These are phyloP conservation scores for Rhagologus leucostigma DNA, from an alignment of 2,113 vertebrate species.

Conservation along the genomic window DNA sequence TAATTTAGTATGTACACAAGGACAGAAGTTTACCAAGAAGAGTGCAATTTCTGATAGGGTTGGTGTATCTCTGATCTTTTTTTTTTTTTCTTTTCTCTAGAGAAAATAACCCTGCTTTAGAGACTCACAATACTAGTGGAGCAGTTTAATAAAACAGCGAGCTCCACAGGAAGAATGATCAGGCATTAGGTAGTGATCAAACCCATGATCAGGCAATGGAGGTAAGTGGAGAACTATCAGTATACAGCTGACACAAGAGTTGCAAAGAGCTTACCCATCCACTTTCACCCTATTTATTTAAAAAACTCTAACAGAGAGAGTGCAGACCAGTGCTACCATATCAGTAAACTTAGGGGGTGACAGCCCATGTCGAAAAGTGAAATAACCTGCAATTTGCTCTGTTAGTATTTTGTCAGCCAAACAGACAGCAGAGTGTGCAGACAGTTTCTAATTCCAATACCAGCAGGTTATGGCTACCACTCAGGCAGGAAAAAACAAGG, in stretches of 20 bases:
- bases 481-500: not conserved
- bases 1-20: not conserved
- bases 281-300: constrained; percentile 13
- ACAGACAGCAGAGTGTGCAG: constrained; percentile 6
- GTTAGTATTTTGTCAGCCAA: constrained; percentile 51
- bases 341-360: constrained; percentile 16
- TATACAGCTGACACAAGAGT: not conserved
- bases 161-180: constrained; percentile 19
- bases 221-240: constrained; percentile 15
- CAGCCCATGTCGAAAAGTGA: not conserved
- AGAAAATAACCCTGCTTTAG: not conserved
- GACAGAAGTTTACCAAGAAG: not conserved
- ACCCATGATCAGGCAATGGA: constrained; percentile 2
- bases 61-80: not conserved
- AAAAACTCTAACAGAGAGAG: not conserved
- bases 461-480: constrained; percentile 51
- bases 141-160: constrained; percentile 15
- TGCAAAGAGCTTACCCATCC: not conserved
- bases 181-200: constrained; percentile 16
- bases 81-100: not conserved
- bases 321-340: not conserved
- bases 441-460: constrained; percentile 50
- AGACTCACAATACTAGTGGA: not conserved
- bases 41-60: not conserved
- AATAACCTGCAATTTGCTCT: constrained; percentile 58